These are phyloP conservation scores for Eristalinus aeneus DNA, from an alignment of 2,888 invertebrate species.

Conservation along the genomic window DNA sequence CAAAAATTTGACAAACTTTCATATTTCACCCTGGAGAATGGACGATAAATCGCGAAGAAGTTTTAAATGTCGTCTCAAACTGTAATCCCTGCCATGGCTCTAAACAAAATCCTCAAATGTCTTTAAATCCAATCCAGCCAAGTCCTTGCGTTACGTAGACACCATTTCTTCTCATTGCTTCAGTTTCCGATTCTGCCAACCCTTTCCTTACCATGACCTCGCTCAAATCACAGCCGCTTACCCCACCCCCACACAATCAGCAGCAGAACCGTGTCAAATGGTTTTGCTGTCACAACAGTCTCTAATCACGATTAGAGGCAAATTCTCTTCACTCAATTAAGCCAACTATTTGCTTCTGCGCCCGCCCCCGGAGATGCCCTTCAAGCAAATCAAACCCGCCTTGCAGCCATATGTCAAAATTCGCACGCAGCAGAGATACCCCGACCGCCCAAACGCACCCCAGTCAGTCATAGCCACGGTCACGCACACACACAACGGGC, in stretches of 20 bases:
- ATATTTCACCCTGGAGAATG: too few species aligned
- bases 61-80: too few species aligned
- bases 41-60: too few species aligned
- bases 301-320: background rate
- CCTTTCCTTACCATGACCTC: background rate
- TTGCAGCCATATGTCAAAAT: conserved; percentile 19
- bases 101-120: too few species aligned
- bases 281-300: background rate
- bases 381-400: background rate
- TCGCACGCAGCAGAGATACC: conserved; percentile 27
- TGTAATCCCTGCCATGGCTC: too few species aligned
- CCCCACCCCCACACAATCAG: background rate
- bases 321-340: background rate
- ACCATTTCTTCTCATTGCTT: too few species aligned
- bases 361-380: background rate
- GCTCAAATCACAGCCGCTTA: background rate
- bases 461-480: background rate
- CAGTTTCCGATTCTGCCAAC: background rate
- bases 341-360: background rate
- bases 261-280: background rate
- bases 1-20: too few species aligned
- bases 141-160: too few species aligned
- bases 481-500: background rate
- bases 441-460: conserved; percentile 13
- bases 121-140: too few species aligned